Evolutionary conservation across 64 coral and sea anemone species (phyloP).

Genomic region (Stichodactyla helianthus): DNA sequence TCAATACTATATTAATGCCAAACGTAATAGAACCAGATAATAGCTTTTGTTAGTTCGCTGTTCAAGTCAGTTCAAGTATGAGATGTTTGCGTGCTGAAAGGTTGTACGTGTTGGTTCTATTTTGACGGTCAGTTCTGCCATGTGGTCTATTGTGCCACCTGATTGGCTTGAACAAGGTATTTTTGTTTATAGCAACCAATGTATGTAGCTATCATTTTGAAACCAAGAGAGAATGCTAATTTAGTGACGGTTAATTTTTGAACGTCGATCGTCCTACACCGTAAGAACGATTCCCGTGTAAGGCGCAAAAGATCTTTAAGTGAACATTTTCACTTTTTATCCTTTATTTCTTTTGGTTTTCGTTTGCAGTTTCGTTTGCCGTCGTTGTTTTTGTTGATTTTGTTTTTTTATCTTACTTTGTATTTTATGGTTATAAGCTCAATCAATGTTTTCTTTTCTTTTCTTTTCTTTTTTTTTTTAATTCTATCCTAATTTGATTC

Average conservation of each 20-base stretch:
- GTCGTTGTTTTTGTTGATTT: too few species aligned
- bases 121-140: neutral
- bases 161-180: neutral
- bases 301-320: too few species aligned
- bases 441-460: too few species aligned
- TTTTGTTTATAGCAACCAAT: constrained; percentile 5
- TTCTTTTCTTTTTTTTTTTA: too few species aligned
- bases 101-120: neutral
- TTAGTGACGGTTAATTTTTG: neutral
- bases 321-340: too few species aligned
- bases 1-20: neutral
- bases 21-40: neutral
- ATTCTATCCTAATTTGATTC: too few species aligned
- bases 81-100: constrained; percentile 3
- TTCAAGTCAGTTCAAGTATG: neutral
- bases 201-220: constrained; percentile 1
- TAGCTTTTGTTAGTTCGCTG: neutral
- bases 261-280: too few species aligned
- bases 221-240: neutral
- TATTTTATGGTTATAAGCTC: too few species aligned
- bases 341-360: too few species aligned
- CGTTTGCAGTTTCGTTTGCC: too few species aligned
- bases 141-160: constrained; percentile 1
- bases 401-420: too few species aligned
- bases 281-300: too few species aligned